Percentiles rank a stretch among this genome's conserved stretches.
These are phyloP conservation scores for Pseudococcus jackbeardsleyi DNA, from an alignment of 2,888 invertebrate species.

Conservation along the genomic window DNA sequence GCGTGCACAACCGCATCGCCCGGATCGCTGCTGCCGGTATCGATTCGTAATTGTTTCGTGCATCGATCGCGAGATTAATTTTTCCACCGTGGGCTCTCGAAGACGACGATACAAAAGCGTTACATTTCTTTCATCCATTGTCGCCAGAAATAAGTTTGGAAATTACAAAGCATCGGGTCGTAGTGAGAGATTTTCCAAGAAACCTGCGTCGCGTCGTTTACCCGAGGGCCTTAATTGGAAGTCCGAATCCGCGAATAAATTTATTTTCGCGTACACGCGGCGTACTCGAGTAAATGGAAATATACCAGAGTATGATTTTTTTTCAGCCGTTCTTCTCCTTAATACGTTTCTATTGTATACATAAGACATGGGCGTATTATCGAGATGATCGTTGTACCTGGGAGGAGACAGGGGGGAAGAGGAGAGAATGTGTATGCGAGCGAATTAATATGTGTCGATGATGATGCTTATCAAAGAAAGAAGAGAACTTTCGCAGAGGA, in stretches of 20 bases:
- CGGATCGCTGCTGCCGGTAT: not conserved
- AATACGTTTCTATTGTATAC: slow-evolving; percentile 14
- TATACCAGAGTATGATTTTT: not conserved
- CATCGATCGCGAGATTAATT: not conserved
- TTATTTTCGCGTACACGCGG: not conserved
- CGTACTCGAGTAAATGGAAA: not conserved
- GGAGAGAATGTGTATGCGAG: not conserved
- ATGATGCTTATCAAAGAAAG: slow-evolving; percentile 57
- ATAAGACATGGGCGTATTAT: slow-evolving; percentile 44
- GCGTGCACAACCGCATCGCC: not conserved
- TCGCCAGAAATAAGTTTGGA: not conserved
- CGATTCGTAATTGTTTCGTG: not conserved
- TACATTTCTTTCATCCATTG: slow-evolving; percentile 31
- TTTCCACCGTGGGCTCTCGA: not conserved
- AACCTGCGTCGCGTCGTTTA: not conserved
- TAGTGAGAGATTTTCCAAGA: slow-evolving; percentile 24
- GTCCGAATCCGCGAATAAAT: slow-evolving; percentile 21
- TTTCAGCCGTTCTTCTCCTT: not conserved
- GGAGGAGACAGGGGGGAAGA: not conserved
- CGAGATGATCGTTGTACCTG: slow-evolving; percentile 28
- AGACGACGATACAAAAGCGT: not conserved
- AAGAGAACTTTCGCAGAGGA: slow-evolving; percentile 59
- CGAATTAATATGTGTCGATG: slow-evolving; percentile 55
- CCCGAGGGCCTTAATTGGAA: not conserved
- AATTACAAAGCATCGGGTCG: not conserved